These are phyloP conservation scores for Chaenodraco wilsoni DNA, from an alignment of 2,797 vertebrate genomes.

Conservation along the genomic window DNA sequence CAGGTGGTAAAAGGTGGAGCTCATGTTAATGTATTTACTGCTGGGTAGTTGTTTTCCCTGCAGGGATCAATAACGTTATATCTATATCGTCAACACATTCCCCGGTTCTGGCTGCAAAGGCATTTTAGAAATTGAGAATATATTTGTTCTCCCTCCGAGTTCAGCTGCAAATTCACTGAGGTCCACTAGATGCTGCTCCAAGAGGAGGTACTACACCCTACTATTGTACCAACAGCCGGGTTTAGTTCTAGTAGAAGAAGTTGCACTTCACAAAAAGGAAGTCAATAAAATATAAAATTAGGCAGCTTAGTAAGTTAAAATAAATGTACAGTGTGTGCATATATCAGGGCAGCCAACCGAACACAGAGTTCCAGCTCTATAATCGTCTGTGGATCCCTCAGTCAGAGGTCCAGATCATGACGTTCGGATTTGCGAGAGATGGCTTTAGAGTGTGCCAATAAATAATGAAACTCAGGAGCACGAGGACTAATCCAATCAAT, in stretches of 20 bases:
- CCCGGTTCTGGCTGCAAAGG: neutral
- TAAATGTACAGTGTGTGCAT: neutral
- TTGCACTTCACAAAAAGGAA: neutral
- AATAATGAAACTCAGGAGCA: neutral
- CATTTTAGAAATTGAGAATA: no score
- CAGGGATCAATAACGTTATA: no score
- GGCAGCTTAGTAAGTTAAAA: neutral
- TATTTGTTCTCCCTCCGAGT: neutral
- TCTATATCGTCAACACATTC: neutral
- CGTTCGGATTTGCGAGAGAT: neutral
- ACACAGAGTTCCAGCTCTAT: neutral
- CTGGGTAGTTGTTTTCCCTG: no score
- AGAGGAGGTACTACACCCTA: neutral
- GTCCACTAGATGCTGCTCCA: neutral
- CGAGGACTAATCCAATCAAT: slow-evolving; percentile 26
- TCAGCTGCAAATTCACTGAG: neutral
- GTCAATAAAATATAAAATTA: neutral
- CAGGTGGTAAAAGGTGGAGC: no score
- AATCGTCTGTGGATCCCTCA: neutral
- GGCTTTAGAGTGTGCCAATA: neutral
- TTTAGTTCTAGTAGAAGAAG: neutral
- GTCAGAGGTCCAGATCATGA: slow-evolving; percentile 4
- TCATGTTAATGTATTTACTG: no score
- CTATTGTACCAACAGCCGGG: neutral
- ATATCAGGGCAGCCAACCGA: neutral